Evolutionary conservation across 2,888 invertebrate genomes (phyloP).

Genomic region (Tridacna crocea): DNA sequence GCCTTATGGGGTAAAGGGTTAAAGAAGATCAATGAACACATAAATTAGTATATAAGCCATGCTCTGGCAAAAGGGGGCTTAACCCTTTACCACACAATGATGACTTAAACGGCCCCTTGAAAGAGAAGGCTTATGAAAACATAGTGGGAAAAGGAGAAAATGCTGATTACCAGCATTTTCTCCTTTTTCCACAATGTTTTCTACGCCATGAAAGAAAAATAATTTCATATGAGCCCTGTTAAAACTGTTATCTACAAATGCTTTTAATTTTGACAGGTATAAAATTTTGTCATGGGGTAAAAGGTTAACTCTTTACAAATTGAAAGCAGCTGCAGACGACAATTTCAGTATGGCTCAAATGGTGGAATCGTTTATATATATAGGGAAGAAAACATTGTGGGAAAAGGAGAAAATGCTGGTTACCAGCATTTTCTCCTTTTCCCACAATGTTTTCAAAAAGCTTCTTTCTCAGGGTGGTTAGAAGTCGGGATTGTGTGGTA

Average conservation of each 20-base stretch:
- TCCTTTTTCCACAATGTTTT: neutral
- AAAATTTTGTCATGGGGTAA: neutral
- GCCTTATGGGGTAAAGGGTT: too few species aligned
- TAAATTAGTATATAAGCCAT: too few species aligned
- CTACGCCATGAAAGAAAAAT: neutral
- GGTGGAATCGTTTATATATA: neutral
- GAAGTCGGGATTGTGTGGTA: too few species aligned
- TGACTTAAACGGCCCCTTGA: too few species aligned
- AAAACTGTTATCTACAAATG: neutral
- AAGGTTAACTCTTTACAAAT: neutral
- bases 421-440: slow-evolving; percentile 7
- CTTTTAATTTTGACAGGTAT: neutral
- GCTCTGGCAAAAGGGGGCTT: too few species aligned
- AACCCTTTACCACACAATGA: too few species aligned
- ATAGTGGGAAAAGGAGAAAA: too few species aligned
- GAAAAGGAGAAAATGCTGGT: slow-evolving; percentile 16
- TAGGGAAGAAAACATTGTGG: slow-evolving; percentile 11
- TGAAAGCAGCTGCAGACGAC: neutral
- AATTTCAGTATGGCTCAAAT: neutral
- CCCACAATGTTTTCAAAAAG: slow-evolving; percentile 8
- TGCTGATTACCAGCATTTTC: neutral
- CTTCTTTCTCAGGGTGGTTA: too few species aligned
- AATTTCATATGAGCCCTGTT: neutral
- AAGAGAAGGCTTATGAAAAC: too few species aligned
- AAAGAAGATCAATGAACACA: too few species aligned